These are phyloP conservation scores for Glaucidium brasilianum DNA, from an alignment of 2,113 vertebrate species.

Conservation along the genomic window DNA sequence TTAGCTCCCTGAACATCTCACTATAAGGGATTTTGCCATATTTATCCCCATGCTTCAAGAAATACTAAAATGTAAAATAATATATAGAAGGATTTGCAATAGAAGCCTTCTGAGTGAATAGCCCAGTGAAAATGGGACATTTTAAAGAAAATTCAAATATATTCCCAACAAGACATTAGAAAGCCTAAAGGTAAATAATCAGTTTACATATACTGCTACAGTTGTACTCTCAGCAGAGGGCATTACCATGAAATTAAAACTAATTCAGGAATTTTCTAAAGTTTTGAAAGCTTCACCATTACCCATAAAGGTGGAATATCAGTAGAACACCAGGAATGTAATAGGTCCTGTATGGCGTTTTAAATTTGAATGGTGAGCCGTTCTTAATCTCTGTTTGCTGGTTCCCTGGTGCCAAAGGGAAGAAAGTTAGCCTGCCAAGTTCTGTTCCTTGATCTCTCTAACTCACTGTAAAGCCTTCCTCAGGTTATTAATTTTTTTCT, in stretches of 20 bases:
- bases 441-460: not conserved
- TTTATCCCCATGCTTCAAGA: not conserved
- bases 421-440: not conserved
- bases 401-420: not conserved
- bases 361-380: not conserved
- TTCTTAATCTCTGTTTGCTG: not conserved
- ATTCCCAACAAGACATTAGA: not conserved
- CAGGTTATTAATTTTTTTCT: not conserved
- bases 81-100: not conserved
- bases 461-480: not conserved
- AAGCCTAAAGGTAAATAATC: not conserved
- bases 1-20: not conserved
- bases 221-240: not conserved
- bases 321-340: not conserved
- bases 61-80: not conserved
- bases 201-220: not conserved
- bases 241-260: not conserved
- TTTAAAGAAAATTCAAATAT: not conserved
- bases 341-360: not conserved
- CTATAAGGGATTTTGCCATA: not conserved
- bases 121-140: not conserved
- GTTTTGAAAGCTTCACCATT: not conserved
- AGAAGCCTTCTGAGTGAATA: not conserved
- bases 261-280: not conserved
- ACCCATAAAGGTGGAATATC: not conserved